phyloP scores from a whole-genome alignment of 2,888 invertebrate genomes.

The Cerastis leucographa region DNA sequence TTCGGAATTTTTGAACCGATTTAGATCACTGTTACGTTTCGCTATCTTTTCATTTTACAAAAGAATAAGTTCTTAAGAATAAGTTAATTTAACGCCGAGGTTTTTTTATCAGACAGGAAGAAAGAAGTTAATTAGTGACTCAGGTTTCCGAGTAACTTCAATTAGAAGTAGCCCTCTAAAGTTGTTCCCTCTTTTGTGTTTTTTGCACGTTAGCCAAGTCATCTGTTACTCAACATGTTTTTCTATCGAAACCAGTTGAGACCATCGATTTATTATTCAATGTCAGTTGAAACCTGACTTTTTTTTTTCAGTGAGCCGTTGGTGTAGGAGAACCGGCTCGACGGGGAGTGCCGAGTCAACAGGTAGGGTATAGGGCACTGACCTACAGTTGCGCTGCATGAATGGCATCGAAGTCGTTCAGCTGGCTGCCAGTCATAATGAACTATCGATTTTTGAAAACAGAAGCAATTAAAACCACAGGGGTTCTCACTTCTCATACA shows the following conservation, averaged over 20 bases:
- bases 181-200: slow-evolving; percentile 19
- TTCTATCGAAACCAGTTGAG: slow-evolving; percentile 53
- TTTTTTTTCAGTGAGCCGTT: slow-evolving; percentile 73
- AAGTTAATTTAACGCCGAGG: slow-evolving; percentile 23
- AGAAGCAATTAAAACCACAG: slow-evolving; percentile 27
- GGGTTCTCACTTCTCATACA: not conserved
- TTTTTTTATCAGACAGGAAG: slow-evolving; percentile 1
- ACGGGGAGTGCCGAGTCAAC: slow-evolving; percentile 84
- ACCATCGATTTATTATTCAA: slow-evolving; percentile 66
- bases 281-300: slow-evolving; percentile 77
- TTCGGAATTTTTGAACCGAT: slow-evolving; percentile 58
- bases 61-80: slow-evolving; percentile 27
- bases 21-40: slow-evolving; percentile 56
- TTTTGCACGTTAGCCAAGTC: slow-evolving; percentile 40
- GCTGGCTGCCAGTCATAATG: slow-evolving; percentile 74
- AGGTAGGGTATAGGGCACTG: slow-evolving; percentile 89
- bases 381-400: slow-evolving; percentile 85
- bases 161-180: slow-evolving; percentile 22
- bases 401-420: slow-evolving; percentile 81
- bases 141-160: slow-evolving; percentile 13
- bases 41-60: slow-evolving; percentile 31
- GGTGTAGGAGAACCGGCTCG: slow-evolving; percentile 85
- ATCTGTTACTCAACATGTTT: slow-evolving; percentile 56
- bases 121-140: slow-evolving; percentile 16
- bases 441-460: slow-evolving; percentile 68